Percentiles rank a stretch among this genome's conserved stretches.
phyloP scores from a whole-genome alignment of 2,888 invertebrate genomes.

The Melikaiella ostensackeni region DNA sequence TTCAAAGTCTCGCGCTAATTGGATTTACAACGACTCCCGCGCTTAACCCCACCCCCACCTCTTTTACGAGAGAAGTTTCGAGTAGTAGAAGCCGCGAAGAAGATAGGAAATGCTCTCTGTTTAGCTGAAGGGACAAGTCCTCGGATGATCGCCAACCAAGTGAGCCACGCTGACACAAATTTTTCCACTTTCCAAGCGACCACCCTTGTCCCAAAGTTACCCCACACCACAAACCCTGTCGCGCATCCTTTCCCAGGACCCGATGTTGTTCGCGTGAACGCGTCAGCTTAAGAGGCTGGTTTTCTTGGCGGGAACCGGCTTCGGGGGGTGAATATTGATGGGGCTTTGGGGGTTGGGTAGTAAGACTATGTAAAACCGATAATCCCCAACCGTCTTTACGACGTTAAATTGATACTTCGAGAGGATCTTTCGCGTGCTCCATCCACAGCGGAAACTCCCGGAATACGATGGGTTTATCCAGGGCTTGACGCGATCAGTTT shows the following conservation, averaged over 20 bases:
- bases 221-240: constrained; percentile 39
- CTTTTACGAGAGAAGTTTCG: constrained; percentile 50
- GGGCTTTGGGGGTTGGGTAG: constrained; percentile 56
- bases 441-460: neutral
- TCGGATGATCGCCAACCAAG: constrained; percentile 44
- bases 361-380: constrained; percentile 68
- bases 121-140: constrained; percentile 26
- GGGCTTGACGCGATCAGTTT: neutral
- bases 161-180: constrained; percentile 44
- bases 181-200: constrained; percentile 42
- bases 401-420: constrained; percentile 66
- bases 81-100: constrained; percentile 31
- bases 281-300: constrained; percentile 62
- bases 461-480: constrained; percentile 8
- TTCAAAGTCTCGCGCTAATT: constrained; percentile 70
- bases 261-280: constrained; percentile 66
- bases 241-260: constrained; percentile 46
- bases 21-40: constrained; percentile 70
- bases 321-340: constrained; percentile 67
- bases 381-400: constrained; percentile 64
- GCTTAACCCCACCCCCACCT: constrained; percentile 40
- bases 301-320: constrained; percentile 57
- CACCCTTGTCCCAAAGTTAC: constrained; percentile 10
- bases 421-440: constrained; percentile 14
- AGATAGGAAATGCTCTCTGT: constrained; percentile 33